phyloP scores from a whole-genome alignment of 2,113 vertebrate genomes.

The Microcebus ravelobensis region DNA sequence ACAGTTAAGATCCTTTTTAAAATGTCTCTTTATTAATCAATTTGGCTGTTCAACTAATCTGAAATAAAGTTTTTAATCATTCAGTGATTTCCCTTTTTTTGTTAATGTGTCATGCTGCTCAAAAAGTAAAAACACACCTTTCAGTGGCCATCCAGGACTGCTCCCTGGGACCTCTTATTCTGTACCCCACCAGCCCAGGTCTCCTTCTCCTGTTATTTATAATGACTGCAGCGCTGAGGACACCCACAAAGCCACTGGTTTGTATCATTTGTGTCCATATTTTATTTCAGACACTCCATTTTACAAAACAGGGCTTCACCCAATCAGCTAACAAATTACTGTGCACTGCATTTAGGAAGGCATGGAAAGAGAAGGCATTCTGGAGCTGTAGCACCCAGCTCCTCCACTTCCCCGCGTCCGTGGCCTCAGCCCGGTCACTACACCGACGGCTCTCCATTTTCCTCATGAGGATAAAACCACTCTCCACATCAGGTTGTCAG shows the following conservation, averaged over 20 bases:
- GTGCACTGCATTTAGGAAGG: background rate
- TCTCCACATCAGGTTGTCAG: background rate
- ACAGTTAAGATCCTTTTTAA: conserved; percentile 58
- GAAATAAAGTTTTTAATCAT: conserved; percentile 53
- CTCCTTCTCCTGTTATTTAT: background rate
- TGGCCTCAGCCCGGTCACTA: background rate
- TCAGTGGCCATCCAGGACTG: background rate
- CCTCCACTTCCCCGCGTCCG: background rate
- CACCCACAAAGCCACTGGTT: background rate
- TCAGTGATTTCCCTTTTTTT: background rate
- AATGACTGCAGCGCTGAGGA: background rate
- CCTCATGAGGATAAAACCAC: background rate
- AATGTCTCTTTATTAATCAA: conserved; percentile 44
- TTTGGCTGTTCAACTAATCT: conserved; percentile 57
- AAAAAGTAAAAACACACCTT: background rate
- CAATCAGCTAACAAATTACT: background rate
- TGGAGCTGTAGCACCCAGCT: background rate
- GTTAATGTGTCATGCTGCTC: background rate
- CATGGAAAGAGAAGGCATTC: background rate
- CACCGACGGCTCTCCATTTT: background rate
- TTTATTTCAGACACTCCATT: conserved; percentile 7
- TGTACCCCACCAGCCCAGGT: background rate
- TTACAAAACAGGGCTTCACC: conserved; percentile 17
- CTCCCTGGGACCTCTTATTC: background rate
- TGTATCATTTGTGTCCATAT: background rate